Evolutionary conservation across 2,113 vertebrate genomes (phyloP).

Genomic region (Caranx melampygus): DNA sequence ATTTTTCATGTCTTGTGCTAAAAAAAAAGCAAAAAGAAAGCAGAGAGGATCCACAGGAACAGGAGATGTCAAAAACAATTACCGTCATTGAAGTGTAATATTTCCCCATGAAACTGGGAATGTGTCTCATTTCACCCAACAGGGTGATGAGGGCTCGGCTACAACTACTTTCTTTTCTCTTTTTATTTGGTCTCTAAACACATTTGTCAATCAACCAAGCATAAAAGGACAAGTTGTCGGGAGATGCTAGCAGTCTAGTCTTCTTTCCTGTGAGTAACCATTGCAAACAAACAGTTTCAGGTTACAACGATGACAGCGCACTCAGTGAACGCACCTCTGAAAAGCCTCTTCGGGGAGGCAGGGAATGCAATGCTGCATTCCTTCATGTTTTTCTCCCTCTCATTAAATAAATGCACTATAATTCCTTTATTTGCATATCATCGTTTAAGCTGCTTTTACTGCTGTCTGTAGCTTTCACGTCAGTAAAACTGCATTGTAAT

Average conservation of each 20-base stretch:
- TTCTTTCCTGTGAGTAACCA: slow-evolving; percentile 17
- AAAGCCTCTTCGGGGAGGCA: slow-evolving; percentile 15
- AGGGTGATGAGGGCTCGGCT: neutral
- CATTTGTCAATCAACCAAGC: slow-evolving; percentile 61
- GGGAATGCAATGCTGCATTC: slow-evolving; percentile 39
- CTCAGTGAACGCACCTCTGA: slow-evolving; percentile 12
- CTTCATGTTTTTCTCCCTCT: slow-evolving; percentile 41
- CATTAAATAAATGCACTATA: slow-evolving; percentile 48
- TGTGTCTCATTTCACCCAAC: neutral
- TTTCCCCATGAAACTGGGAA: slow-evolving; percentile 34
- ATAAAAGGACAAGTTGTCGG: slow-evolving; percentile 38
- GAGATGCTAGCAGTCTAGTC: slow-evolving; percentile 12
- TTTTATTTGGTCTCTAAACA: slow-evolving; percentile 72
- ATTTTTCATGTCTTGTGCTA: slow-evolving; percentile 13
- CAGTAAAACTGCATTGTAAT: slow-evolving; percentile 35
- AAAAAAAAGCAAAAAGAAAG: neutral
- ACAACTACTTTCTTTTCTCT: neutral
- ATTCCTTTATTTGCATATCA: slow-evolving; percentile 14
- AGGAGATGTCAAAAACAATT: slow-evolving; percentile 41
- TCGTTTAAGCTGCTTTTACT: slow-evolving; percentile 23
- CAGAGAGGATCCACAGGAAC: slow-evolving; percentile 1
- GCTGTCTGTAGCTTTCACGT: slow-evolving; percentile 15
- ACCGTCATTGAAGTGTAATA: slow-evolving; percentile 39
- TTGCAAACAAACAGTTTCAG: slow-evolving; percentile 57
- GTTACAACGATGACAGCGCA: slow-evolving; percentile 47